These are phyloP conservation scores for Pachyseris speciosa DNA, from an alignment of 64 coral and sea anemone species.

Conservation along the genomic window DNA sequence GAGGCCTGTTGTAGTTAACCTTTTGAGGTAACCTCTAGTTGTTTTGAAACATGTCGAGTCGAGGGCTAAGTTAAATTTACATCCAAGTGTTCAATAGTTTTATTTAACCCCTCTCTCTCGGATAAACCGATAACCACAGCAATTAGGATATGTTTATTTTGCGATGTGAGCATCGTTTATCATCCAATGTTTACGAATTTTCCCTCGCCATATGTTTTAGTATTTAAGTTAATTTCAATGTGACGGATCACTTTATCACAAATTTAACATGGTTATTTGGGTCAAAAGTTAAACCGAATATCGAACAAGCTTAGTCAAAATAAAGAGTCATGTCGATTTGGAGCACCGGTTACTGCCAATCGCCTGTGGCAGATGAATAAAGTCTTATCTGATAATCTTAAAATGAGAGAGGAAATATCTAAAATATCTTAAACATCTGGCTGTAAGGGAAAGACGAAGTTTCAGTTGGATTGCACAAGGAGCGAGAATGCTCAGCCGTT, in stretches of 20 bases:
- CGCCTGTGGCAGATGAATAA: neutral
- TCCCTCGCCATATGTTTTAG: neutral
- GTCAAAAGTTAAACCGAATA: neutral
- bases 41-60: too few relatives aligned
- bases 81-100: neutral
- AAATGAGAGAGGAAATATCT: neutral
- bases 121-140: neutral
- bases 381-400: conserved; percentile 18
- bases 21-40: neutral
- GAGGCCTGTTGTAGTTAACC: too few relatives aligned
- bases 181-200: neutral
- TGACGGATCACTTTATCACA: neutral
- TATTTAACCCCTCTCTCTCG: conserved; percentile 2
- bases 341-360: neutral
- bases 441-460: neutral
- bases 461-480: neutral
- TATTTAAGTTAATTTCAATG: neutral
- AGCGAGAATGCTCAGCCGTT: neutral
- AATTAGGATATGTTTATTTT: conserved; percentile 2
- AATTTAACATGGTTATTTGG: neutral
- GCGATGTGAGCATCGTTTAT: neutral
- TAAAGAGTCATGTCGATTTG: neutral
- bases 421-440: neutral
- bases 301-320: neutral
- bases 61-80: too few relatives aligned